phyloP scores from a whole-genome alignment of 2,888 invertebrate species.

The Clepsis dumicolana region DNA sequence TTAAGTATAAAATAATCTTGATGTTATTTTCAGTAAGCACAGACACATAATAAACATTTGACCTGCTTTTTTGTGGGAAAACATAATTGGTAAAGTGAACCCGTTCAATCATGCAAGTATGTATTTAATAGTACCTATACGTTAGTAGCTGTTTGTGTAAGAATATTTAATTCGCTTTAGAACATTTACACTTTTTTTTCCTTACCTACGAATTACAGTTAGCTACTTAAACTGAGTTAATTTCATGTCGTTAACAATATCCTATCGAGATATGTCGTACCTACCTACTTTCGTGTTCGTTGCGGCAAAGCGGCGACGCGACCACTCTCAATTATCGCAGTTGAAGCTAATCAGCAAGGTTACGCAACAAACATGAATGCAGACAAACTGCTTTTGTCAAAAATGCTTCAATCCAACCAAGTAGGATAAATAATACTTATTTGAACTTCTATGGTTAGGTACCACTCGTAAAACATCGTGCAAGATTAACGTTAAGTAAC shows the following conservation, averaged over 20 bases:
- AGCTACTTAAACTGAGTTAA: neutral
- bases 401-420: neutral
- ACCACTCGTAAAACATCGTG: neutral
- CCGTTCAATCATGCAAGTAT: neutral
- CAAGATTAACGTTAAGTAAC: neutral
- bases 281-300: constrained; percentile 26
- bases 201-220: neutral
- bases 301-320: neutral
- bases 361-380: constrained; percentile 19
- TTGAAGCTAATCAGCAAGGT: constrained; percentile 25
- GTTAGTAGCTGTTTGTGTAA: too few species aligned
- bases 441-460: neutral
- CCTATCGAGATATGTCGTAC: constrained; percentile 21
- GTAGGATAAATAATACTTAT: neutral
- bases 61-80: too few species aligned
- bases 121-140: too few species aligned
- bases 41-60: too few species aligned
- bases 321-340: constrained; percentile 19
- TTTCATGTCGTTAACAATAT: constrained; percentile 25
- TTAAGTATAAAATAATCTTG: neutral
- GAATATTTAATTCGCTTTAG: too few species aligned
- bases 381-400: neutral
- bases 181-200: neutral
- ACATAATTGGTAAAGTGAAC: too few species aligned
- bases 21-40: neutral